Evolutionary conservation across 1,140 invertebrate species (phyloP), one percentile per base, ranked within the genome.

Genomic region (Brachionus rubens): DNA sequence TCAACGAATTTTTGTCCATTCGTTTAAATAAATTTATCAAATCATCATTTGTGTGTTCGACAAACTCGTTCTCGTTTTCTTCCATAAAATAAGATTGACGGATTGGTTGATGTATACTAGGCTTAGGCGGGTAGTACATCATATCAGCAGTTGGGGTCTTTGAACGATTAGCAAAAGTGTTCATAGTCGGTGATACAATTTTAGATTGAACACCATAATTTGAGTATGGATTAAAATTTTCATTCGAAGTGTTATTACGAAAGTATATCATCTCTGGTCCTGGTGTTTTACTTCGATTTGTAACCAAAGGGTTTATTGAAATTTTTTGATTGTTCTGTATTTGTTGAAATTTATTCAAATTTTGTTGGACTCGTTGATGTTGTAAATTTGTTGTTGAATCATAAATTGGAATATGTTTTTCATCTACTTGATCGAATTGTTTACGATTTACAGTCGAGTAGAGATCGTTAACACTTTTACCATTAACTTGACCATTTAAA

Each of bases 141-240:
- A 72, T 72, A 19, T 75, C 48, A 19, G 72, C 72, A 16, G 72
- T 75, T 24, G 72, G 72, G 19, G 72, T 75, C 21, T 75, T 75
- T 24, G 43, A 50, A 41, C 72, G 72, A 72, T 54, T 72, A 28
- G 30, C 28, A 30, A 36, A 21, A 21, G 28, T 33, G 16, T 36
- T 40, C 12, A 36, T 12, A 50, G n/a, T 72, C 28, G 68, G 30
- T 9, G 59, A 65, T 1, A 65, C 40, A 14, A 65, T 1, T 43
- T 46, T 65, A 21, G 59, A 65, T 24, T 16, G n/a, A 28, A 43
- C 30, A 21, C 9, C 36, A 43, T 65, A 65, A 24, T 65, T 65
- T 3, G 59, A 65, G 24, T 65, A 65, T 12, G 33, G 36, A n/a
- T 46, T 65, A 12, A 59, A 33, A 33, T 59, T 59, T 59, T 59